These are phyloP conservation scores for Myotis brandtii DNA, from an alignment of 2,113 vertebrate genomes.

Conservation along the genomic window DNA sequence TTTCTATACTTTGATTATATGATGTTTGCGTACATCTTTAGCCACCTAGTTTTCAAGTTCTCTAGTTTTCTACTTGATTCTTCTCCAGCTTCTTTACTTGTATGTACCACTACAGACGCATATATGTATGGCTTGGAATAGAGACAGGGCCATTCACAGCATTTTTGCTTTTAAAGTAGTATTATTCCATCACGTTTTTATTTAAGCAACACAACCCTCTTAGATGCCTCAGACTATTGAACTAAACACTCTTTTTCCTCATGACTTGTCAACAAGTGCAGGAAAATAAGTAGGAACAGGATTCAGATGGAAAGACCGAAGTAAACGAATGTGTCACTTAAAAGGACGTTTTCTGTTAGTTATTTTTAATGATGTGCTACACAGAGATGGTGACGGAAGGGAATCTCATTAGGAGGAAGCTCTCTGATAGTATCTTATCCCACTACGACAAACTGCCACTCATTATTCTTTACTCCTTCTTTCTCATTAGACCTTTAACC, in stretches of 20 bases:
- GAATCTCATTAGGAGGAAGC: conserved; percentile 31
- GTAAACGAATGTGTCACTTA: conserved; percentile 46
- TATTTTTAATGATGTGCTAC: conserved; percentile 64
- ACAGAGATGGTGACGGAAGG: background rate
- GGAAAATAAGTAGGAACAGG: conserved; percentile 36
- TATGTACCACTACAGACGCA: background rate
- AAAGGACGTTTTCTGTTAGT: conserved; percentile 25
- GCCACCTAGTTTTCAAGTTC: background rate
- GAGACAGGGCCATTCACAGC: background rate
- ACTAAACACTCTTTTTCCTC: conserved; percentile 19
- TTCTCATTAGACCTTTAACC: background rate
- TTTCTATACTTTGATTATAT: background rate
- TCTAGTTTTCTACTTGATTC: background rate
- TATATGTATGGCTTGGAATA: background rate
- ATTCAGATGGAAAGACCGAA: conserved; percentile 48
- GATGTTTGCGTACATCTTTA: background rate
- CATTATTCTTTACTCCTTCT: background rate
- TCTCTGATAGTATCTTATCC: background rate
- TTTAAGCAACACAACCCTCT: background rate
- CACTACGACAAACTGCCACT: background rate
- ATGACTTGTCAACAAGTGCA: conserved; percentile 59
- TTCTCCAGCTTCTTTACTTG: background rate
- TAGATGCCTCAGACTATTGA: conserved; percentile 45
- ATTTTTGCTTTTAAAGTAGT: background rate
- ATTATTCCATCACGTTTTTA: conserved; percentile 17